Percentiles rank a stretch among this genome's conserved stretches.
Evolutionary conservation across 2,888 invertebrate species (phyloP).

Genomic region (Penaeus monodon): DNA sequence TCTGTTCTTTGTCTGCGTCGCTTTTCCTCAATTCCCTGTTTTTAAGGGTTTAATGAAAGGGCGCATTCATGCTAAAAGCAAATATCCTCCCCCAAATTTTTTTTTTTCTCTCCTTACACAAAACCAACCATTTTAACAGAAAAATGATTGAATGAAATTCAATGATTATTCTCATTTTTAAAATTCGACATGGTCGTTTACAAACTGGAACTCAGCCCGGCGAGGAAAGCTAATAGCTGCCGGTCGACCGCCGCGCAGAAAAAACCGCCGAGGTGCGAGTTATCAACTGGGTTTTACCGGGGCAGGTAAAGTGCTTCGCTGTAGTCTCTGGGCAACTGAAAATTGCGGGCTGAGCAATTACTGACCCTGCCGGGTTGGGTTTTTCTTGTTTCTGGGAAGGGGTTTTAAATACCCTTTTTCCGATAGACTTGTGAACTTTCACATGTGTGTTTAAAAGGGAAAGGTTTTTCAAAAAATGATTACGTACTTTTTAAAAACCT

Average conservation of each 20-base stretch:
- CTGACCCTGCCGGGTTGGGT: constrained; percentile 11
- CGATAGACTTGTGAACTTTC: not conserved
- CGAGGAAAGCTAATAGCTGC: constrained; percentile 18
- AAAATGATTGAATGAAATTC: not conserved
- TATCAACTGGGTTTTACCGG: constrained; percentile 20
- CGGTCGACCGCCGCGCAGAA: constrained; percentile 15
- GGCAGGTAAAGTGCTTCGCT: constrained; percentile 32
- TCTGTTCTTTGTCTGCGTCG: too few species aligned
- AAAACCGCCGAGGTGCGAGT: constrained; percentile 11
- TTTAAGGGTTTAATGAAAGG: too few species aligned
- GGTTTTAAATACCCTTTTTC: not conserved
- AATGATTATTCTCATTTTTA: not conserved
- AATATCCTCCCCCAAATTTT: too few species aligned
- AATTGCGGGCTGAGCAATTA: constrained; percentile 47
- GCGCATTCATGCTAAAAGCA: too few species aligned
- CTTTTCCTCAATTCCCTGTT: too few species aligned
- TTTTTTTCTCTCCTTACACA: too few species aligned
- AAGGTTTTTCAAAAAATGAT: too few species aligned
- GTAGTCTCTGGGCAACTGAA: constrained; percentile 47
- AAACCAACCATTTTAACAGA: too few species aligned
- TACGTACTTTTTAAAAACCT: too few species aligned
- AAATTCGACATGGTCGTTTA: not conserved
- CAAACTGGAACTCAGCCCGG: constrained; percentile 22
- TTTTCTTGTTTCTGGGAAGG: not conserved
- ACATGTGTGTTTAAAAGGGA: constrained; percentile 2